Conservation (phyloP, 1,140 invertebrate species). For the Paralvinella palmiformis region DNA sequence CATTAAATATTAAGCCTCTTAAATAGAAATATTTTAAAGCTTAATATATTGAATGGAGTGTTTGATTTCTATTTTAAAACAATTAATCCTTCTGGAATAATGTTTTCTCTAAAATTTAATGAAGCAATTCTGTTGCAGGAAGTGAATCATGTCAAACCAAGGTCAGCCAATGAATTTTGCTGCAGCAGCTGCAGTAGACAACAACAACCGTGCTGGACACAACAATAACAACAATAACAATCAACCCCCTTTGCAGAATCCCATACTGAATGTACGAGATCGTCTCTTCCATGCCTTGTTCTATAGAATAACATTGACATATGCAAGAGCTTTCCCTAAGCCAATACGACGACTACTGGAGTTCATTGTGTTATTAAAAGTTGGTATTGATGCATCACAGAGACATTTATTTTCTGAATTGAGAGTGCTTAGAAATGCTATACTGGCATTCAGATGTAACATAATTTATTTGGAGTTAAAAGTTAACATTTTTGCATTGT, state of each 20-base stretch:
- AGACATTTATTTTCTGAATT: not conserved
- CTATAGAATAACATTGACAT: conserved; percentile 81
- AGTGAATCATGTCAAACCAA: not conserved
- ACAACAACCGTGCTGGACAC: conserved; percentile 31
- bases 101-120: too few species aligned
- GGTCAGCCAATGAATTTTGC: not conserved
- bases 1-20: too few species aligned
- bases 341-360: conserved; percentile 81
- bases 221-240: conserved; percentile 53
- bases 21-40: too few species aligned
- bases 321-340: conserved; percentile 81
- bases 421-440: too few species aligned
- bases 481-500: too few species aligned
- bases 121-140: too few species aligned
- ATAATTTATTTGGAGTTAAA: too few species aligned
- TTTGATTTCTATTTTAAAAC: too few species aligned
- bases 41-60: too few species aligned
- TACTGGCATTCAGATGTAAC: too few species aligned
- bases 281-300: conserved; percentile 93
- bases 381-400: conserved; percentile 36
- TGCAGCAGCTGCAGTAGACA: conserved; percentile 44
- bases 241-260: conserved; percentile 58
- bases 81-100: too few species aligned
- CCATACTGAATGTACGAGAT: conserved; percentile 63
- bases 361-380: conserved; percentile 82